These are phyloP conservation scores for Megalops cyprinoides DNA, from an alignment of 2,797 vertebrate species.

Conservation along the genomic window DNA sequence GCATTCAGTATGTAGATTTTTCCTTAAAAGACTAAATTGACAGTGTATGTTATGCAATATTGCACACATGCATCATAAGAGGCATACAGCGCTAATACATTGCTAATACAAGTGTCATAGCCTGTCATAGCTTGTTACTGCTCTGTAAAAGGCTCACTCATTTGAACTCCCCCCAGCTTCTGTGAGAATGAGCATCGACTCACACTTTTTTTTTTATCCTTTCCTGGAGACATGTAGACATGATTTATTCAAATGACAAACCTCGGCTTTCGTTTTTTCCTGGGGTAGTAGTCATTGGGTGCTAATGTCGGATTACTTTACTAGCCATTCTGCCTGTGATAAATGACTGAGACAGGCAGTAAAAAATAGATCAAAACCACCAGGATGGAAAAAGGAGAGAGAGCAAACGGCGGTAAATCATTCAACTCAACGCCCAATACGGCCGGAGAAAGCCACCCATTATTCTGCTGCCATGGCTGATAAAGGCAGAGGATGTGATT, in stretches of 20 bases:
- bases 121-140: conserved; percentile 19
- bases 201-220: conserved; percentile 37
- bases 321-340: conserved; percentile 69
- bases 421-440: conserved; percentile 58
- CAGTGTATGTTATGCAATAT: not conserved
- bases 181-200: conserved; percentile 47
- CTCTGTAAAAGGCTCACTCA: conserved; percentile 29
- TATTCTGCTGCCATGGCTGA: conserved; percentile 64
- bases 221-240: conserved; percentile 63
- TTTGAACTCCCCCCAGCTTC: conserved; percentile 41
- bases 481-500: conserved; percentile 68
- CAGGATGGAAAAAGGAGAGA: conserved; percentile 56
- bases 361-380: conserved; percentile 78
- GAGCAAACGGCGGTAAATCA: conserved; percentile 68
- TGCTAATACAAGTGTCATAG: conserved; percentile 5
- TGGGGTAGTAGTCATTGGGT: conserved; percentile 67
- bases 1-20: not conserved
- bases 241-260: conserved; percentile 76
- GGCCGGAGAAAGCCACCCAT: conserved; percentile 69
- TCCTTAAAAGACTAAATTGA: conserved; percentile 2
- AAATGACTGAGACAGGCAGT: conserved; percentile 72
- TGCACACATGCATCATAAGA: not conserved
- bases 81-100: not conserved
- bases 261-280: conserved; percentile 50
- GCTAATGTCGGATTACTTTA: conserved; percentile 77